Evolutionary conservation across 2,113 vertebrate genomes (phyloP).

Genomic region (Corythornis vintsioides): DNA sequence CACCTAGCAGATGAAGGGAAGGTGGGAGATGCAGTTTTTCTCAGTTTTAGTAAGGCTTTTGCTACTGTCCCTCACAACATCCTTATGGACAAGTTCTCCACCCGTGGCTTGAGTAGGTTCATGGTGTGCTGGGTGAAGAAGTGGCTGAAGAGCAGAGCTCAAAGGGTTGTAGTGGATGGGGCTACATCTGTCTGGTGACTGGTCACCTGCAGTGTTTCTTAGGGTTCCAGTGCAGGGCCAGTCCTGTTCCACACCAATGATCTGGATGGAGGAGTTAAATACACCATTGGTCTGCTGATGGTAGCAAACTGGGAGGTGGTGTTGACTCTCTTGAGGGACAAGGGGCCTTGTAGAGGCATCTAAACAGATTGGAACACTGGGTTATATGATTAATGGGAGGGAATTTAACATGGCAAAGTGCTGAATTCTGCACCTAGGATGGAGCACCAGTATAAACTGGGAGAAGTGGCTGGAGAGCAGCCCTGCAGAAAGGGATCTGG

Average conservation of each 20-base stretch:
- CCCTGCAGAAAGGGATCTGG: not conserved
- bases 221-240: not conserved
- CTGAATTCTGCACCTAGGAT: not conserved
- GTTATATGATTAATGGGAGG: not conserved
- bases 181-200: not conserved
- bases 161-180: not conserved
- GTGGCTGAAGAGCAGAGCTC: not conserved
- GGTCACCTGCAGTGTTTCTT: not conserved
- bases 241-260: not conserved
- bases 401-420: not conserved
- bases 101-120: fast-evolving
- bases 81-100: not conserved
- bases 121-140: not conserved
- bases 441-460: not conserved
- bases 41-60: not conserved
- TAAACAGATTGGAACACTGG: not conserved
- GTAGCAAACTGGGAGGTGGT: not conserved
- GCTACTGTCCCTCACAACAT: not conserved
- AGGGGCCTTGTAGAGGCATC: not conserved
- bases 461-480: not conserved
- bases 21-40: not conserved
- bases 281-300: not conserved
- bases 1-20: not conserved
- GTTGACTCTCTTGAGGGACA: not conserved
- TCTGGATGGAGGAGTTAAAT: not conserved